Evolutionary conservation across 2,113 vertebrate genomes (phyloP), one percentile per base, ranked within the genome.

Genomic region (Mionectes macconnelli): DNA sequence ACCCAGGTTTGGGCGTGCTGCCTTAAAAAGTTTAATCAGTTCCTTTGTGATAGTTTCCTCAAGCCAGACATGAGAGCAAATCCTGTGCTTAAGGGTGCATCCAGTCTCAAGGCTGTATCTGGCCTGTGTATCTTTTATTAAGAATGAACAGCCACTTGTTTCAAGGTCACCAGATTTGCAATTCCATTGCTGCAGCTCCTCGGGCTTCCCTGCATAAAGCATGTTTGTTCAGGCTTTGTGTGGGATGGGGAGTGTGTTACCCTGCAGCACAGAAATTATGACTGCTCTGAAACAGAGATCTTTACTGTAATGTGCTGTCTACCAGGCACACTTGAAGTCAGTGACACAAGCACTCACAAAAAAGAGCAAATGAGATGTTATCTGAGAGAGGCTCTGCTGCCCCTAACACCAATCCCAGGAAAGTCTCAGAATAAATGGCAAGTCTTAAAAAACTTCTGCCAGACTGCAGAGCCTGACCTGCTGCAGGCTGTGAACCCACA

Each of bases 191-290:
- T 84, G 31, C 68, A 35, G 83, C 88, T 94, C 90, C 87, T 96
- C 6, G 0, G 57, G 53, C 73, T 90, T 94, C 83, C 56, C 83
- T 72, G 64, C 92, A 96, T 94, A 97, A 95, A 96, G 94, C 80
- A 16, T 93, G 69, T 95, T 97, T 96, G 93, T 94, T 94, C 81
- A 79, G 91, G 89, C 87, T 91, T 82, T 93, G 82, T 94, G 95
- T 96, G 90, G 93, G 90, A 83, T 44, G 72, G 70, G 89, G 84
- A 97, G 53, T 91, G 91, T 82, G 91, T 69, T 94, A 77, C 93
- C 91, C 85, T 85, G 20, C 70, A 89, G 92, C 79, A 92, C 75
- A 81, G 60, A 72, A 84, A 86, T 57, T 77, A 87, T 77, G 88
- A 63, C 79, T 95, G 80, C 88, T 93, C 79, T 27, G 4, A 89